Evolutionary conservation across 2,888 invertebrate species (phyloP), one percentile per base, ranked within the genome.

Genomic region (Drosophila setosimentum): DNA sequence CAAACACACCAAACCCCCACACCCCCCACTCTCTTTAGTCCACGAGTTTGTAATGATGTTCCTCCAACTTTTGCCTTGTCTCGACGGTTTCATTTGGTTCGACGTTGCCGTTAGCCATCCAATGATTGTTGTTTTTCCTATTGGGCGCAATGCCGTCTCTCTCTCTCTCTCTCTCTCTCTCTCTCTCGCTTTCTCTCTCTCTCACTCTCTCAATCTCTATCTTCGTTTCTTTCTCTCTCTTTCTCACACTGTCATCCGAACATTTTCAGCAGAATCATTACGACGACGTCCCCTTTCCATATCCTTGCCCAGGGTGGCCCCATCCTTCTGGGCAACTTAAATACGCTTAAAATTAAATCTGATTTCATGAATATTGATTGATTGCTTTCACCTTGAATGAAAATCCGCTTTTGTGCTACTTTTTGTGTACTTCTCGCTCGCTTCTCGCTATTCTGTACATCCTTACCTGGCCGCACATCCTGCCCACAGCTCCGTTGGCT

Each of bases 281-380:
- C 62, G 21, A 42, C 21, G 42, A n/a, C 13, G 8, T 24, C 10
- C 29, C 29, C 40, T 30, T 16, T 7, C 6, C 11, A 3, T 13
- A 51, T 27, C 54, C 37, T 27, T 11, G 16, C 33, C 53, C 33
- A 3, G 21, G 45, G 24, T 45, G 5, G 18, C 1, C 24, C 24
- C 42, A 3, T 45, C 30, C 18, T 24, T 24, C 18, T 3, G 50
- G 30, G 45, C 66, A 83, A 86, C 86, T 87, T 87, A 87, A 87
- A 88, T 87, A 80, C 88, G 87, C 87, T 87, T 88, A 88, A 87
- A 86, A 87, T 88, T 87, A 85, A 87, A 87, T 87, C 87, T 87
- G 88, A 88, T 88, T 88, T 88, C 88, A 88, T 88, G 88, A 88
- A 88, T 88, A 88, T 88, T 88, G 88, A 88, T 88, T 88, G 88